A percentile compares a stretch with the other conserved stretches of the same genome.
Conservation (phyloP, 2,888 invertebrate genomes). For the Cosmopolites sordidus region DNA sequence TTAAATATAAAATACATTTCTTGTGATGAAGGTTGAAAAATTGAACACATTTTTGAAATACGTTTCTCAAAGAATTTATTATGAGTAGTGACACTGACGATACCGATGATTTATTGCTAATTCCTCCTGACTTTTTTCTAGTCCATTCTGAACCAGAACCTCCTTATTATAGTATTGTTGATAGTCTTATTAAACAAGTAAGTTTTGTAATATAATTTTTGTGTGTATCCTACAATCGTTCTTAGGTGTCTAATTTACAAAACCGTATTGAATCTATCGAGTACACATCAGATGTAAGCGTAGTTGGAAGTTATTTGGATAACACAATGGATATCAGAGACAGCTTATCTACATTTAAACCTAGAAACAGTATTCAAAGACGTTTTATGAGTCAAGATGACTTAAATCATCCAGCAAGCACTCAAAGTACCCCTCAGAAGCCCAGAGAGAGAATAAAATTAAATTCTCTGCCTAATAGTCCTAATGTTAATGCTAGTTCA, state of each 20-base stretch:
- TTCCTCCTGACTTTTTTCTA: constrained; percentile 71
- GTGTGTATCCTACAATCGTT: not conserved
- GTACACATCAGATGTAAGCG: constrained; percentile 41
- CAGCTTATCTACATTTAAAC: constrained; percentile 14
- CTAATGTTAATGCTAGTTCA: constrained; percentile 32
- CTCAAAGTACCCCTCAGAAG: constrained; percentile 47
- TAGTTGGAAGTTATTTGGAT: constrained; percentile 34
- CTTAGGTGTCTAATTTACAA: constrained; percentile 43
- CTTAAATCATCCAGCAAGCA: constrained; percentile 35
- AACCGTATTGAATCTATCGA: constrained; percentile 52
- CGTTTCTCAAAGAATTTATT: constrained; percentile 3
- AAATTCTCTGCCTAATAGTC: constrained; percentile 42
- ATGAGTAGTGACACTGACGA: constrained; percentile 63
- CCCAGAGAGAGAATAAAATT: constrained; percentile 38
- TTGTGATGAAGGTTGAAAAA: constrained; percentile 9
- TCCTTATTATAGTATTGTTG: constrained; percentile 54
- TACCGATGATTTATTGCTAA: constrained; percentile 74
- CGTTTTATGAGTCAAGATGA: constrained; percentile 40
- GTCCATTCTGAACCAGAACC: constrained; percentile 58
- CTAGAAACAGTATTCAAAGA: constrained; percentile 24
- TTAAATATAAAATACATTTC: not conserved
- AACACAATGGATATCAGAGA: constrained; percentile 22
- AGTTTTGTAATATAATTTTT: constrained; percentile 37
- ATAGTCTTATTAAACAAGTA: constrained; percentile 60
- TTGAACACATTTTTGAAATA: not conserved